Percentiles rank a stretch among this genome's conserved stretches.
phyloP scores from a whole-genome alignment of 1,140 invertebrate species.

The Euschistus heros region DNA sequence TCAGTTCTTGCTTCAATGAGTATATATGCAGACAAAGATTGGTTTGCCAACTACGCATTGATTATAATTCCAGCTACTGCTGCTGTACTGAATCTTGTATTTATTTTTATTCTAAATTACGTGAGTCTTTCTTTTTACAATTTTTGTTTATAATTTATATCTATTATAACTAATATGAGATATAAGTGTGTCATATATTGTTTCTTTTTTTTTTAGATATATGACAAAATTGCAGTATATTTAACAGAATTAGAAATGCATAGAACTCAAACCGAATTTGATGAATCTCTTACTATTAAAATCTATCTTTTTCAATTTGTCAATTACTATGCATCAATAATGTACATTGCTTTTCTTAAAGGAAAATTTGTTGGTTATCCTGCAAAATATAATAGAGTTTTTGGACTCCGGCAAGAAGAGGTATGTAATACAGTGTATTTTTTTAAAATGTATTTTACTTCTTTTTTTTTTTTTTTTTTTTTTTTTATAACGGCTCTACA shows the following conservation, averaged over 20 bases:
- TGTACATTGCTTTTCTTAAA: slow-evolving; percentile 98
- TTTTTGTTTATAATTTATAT: not conserved
- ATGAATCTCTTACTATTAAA: slow-evolving; percentile 91
- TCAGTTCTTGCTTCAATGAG: slow-evolving; percentile 63
- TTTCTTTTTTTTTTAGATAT: slow-evolving; percentile 49
- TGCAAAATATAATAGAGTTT: slow-evolving; percentile 61
- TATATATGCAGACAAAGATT: slow-evolving; percentile 44
- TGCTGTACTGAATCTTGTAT: slow-evolving; percentile 73
- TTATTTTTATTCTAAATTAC: slow-evolving; percentile 79
- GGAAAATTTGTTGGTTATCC: slow-evolving; percentile 85
- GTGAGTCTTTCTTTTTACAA: slow-evolving; percentile 42
- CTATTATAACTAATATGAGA: not conserved
- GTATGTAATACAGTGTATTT: slow-evolving; percentile 36
- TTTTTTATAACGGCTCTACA: too few relatives aligned
- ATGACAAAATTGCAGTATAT: slow-evolving; percentile 78
- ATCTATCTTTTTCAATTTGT: slow-evolving; percentile 97
- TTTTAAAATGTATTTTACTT: too few relatives aligned
- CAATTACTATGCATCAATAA: slow-evolving; percentile 96
- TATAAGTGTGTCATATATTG: not conserved
- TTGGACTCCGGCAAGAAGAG: slow-evolving; percentile 73
- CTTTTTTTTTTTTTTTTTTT: too few relatives aligned
- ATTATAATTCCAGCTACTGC: slow-evolving; percentile 75
- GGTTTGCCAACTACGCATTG: slow-evolving; percentile 60
- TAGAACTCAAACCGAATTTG: slow-evolving; percentile 94
- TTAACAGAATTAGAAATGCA: slow-evolving; percentile 90